Base-by-base conservation (phyloP, 2,888 invertebrate genomes). In the Zaprionus lineosus region DNA sequence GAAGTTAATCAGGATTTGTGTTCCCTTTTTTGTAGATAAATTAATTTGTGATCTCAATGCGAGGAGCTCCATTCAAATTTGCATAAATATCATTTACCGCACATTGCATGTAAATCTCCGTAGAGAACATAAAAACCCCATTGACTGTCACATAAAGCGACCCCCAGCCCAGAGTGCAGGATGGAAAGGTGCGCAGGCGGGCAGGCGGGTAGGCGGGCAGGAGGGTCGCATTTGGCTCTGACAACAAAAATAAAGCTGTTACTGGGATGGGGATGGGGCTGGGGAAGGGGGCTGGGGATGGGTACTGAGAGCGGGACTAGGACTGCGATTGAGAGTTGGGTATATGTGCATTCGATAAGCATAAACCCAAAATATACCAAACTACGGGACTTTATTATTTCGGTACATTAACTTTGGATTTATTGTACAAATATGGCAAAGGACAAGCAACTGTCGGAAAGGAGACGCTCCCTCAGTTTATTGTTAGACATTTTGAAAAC, bases 1-100 rank as follows among this genome's bases (percentile, higher is more conserved):
- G 46, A 68, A 83, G 76, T 78, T 78, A 83, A 78, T 78, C 78
- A 78, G 74, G 81, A 78, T 78, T 78, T 83, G 83, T 78, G 78
- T 58, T 53, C 58, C 55, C 73, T 61, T 64, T 63, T 61, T 16
- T n/a, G n/a, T 37, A 69, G 79, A 75, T 83, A 78, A 78, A 78
- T 78, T 78, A 78, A 78, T 78, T 78, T 78, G 70, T 70, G 74
- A 55, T 57, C 53, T 59, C 57, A 40, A 69, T 60, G 56, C 47
- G 28, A 62, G 60, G 58, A 68, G 59, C 71, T 71, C 48, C 70
- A 68, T 68, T 53, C 57, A 53, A 76, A 78, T 78, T 78, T 78
- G 74, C 78, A 78, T 78, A 83, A 79, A 82, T 82, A 77, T 69
- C 69, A 66, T 75, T 77, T 82, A 61, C 62, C 59, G 39, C 59